A percentile compares a stretch with the other conserved stretches of the same genome.
These are phyloP conservation scores for Agriopis marginaria DNA, from an alignment of 2,888 invertebrate genomes.

Conservation along the genomic window DNA sequence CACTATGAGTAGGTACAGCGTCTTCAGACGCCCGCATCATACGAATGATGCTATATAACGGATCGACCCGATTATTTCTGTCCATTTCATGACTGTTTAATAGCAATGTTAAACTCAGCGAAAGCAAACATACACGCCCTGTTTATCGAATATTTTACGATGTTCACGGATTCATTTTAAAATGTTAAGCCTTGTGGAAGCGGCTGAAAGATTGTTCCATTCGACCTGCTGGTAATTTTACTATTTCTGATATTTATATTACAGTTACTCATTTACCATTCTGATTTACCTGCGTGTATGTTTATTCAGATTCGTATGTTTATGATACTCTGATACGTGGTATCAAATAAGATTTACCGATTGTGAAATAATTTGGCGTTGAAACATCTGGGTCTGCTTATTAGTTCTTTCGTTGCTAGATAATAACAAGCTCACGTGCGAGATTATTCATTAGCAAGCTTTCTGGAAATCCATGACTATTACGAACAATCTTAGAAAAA, in stretches of 20 bases:
- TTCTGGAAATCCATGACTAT: conserved; percentile 47
- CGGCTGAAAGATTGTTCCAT: conserved; percentile 82
- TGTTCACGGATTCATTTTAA: conserved; percentile 82
- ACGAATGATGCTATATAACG: conserved; percentile 84
- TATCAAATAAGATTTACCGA: conserved; percentile 81
- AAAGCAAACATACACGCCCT: conserved; percentile 84
- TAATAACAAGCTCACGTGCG: conserved; percentile 51
- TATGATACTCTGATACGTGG: conserved; percentile 81
- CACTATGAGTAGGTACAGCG: conserved; percentile 42
- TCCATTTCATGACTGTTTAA: conserved; percentile 86
- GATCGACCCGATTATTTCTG: conserved; percentile 86
- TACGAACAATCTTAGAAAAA: neutral
- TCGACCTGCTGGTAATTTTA: conserved; percentile 72
- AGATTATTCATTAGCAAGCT: conserved; percentile 51
- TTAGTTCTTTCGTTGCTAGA: conserved; percentile 57
- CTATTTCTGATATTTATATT: conserved; percentile 83
- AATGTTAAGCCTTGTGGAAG: conserved; percentile 80
- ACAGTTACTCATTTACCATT: conserved; percentile 84
- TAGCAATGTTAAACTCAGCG: conserved; percentile 85
- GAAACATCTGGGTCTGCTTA: conserved; percentile 70
- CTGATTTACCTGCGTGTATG: conserved; percentile 83
- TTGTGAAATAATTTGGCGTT: conserved; percentile 74
- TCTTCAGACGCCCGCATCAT: conserved; percentile 77
- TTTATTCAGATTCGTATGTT: conserved; percentile 81
- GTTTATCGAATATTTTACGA: conserved; percentile 86